Percentiles rank a stretch among this genome's conserved stretches.
phyloP scores from a whole-genome alignment of 2,113 vertebrate species.

The Proterorhinus semilunaris region DNA sequence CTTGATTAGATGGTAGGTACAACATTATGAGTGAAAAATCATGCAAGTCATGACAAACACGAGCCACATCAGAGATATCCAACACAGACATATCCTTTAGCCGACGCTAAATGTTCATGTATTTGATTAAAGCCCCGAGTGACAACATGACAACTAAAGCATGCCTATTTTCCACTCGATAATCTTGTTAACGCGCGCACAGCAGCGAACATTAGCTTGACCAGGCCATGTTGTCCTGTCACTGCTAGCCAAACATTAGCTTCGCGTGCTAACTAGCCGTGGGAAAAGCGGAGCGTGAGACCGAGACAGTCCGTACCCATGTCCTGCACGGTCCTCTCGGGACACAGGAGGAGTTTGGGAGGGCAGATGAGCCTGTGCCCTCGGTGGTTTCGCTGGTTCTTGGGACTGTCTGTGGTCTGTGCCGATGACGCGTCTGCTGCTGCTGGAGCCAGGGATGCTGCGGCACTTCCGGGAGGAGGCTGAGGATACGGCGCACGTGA shows the following conservation, averaged over 20 bases:
- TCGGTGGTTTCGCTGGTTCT: conserved; percentile 35
- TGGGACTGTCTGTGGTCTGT: conserved; percentile 21
- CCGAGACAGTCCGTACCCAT: conserved; percentile 43
- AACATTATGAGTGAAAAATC: background rate
- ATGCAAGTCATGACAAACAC: conserved; percentile 10
- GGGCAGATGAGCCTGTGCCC: conserved; percentile 26
- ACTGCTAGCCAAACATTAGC: conserved; percentile 52
- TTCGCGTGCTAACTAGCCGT: conserved; percentile 13
- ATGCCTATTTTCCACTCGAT: conserved; percentile 1
- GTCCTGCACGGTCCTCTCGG: conserved; percentile 25
- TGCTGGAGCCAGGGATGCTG: conserved; percentile 50
- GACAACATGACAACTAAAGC: background rate
- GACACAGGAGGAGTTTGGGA: conserved; percentile 1
- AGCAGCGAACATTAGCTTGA: conserved; percentile 59
- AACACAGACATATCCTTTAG: conserved; percentile 1
- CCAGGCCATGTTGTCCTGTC: conserved; percentile 66
- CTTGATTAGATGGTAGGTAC: background rate
- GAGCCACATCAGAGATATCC: background rate
- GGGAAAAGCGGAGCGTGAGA: conserved; percentile 15
- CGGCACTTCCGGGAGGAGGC: conserved; percentile 67
- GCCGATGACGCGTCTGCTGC: conserved; percentile 54
- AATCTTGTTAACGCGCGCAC: conserved; percentile 39
- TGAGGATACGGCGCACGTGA: conserved; percentile 39
- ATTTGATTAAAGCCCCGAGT: background rate
- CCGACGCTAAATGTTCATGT: background rate